Conservation (phyloP, 2,888 invertebrate genomes). For the Furcula furcula region DNA sequence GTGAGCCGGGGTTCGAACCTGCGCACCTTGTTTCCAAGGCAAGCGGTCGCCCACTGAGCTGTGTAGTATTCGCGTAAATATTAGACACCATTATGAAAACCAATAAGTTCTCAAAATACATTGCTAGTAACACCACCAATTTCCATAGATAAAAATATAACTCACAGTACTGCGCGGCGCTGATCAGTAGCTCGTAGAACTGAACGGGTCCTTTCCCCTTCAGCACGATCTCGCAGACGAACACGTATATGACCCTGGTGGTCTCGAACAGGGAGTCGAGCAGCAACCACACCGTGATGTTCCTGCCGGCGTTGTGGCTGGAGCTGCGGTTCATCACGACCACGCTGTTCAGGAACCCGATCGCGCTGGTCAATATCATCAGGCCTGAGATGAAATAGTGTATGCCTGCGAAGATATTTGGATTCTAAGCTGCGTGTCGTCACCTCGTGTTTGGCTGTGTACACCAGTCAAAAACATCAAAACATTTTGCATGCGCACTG, state of each 20-base stretch:
- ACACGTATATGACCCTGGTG: slow-evolving; percentile 64
- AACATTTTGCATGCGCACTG: too few relatives aligned
- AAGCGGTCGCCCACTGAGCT: too few relatives aligned
- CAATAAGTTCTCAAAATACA: too few relatives aligned
- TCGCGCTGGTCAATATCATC: slow-evolving; percentile 55
- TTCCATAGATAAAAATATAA: slow-evolving; percentile 8
- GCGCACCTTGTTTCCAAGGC: too few relatives aligned
- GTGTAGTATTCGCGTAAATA: too few relatives aligned
- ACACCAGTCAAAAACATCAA: too few relatives aligned
- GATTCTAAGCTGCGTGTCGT: too few relatives aligned
- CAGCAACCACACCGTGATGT: slow-evolving; percentile 66
- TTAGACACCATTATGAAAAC: too few relatives aligned
- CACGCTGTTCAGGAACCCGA: slow-evolving; percentile 68
- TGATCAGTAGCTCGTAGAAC: slow-evolving; percentile 60
- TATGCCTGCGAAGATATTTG: slow-evolving; percentile 43
- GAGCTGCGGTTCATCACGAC: slow-evolving; percentile 58
- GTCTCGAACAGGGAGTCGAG: slow-evolving; percentile 72
- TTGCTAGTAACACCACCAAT: too few relatives aligned
- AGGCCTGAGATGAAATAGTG: slow-evolving; percentile 66
- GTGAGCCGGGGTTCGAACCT: too few relatives aligned
- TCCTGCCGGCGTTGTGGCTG: slow-evolving; percentile 46
- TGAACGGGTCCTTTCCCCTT: slow-evolving; percentile 58
- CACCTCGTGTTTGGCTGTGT: too few relatives aligned
- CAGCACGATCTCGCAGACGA: slow-evolving; percentile 60
- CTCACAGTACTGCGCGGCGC: slow-evolving; percentile 67